These are phyloP conservation scores for Corydoras sp. DNA, from an alignment of 2,113 vertebrate species.

Conservation along the genomic window DNA sequence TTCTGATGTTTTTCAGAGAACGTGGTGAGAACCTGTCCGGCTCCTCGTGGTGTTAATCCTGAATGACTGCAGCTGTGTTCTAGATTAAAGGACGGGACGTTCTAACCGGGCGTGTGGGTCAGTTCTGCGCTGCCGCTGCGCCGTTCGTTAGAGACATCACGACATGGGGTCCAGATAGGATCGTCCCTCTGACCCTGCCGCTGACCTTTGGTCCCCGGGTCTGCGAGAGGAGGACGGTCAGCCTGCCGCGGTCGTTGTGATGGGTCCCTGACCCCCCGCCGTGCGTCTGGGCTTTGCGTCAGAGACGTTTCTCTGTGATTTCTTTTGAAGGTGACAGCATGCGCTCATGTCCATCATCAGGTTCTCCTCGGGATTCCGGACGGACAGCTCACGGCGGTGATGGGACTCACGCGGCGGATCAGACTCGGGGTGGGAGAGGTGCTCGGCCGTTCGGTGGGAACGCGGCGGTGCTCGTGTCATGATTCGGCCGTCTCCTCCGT, in stretches of 20 bases:
- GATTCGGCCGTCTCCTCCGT: constrained; percentile 72
- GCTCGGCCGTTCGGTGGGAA: constrained; percentile 49
- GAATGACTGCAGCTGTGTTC: no score
- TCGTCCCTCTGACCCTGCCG: constrained; percentile 51
- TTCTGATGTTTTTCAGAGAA: no score
- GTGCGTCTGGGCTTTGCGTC: constrained; percentile 10
- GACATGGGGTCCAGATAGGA: constrained; percentile 21
- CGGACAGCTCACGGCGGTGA: constrained; percentile 10
- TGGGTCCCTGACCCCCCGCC: not conserved
- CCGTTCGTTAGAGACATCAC: constrained; percentile 29
- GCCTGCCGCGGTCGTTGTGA: constrained; percentile 31
- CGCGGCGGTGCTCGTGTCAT: constrained; percentile 65
- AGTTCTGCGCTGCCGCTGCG: not conserved
- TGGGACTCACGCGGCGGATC: constrained; percentile 14
- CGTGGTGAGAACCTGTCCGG: no score
- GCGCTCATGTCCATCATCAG: not conserved
- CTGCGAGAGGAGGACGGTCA: constrained; percentile 40
- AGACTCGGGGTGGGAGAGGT: constrained; percentile 24
- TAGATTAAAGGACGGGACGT: no score
- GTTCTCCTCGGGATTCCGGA: not conserved
- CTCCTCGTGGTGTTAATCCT: no score
- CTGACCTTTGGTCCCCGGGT: constrained; percentile 50
- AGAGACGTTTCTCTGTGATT: constrained; percentile 30
- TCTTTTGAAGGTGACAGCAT: constrained; percentile 26
- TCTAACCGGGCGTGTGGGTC: no score